phyloP scores from a whole-genome alignment of 2,888 invertebrate genomes.

The Ommatoiulus sabulosus region DNA sequence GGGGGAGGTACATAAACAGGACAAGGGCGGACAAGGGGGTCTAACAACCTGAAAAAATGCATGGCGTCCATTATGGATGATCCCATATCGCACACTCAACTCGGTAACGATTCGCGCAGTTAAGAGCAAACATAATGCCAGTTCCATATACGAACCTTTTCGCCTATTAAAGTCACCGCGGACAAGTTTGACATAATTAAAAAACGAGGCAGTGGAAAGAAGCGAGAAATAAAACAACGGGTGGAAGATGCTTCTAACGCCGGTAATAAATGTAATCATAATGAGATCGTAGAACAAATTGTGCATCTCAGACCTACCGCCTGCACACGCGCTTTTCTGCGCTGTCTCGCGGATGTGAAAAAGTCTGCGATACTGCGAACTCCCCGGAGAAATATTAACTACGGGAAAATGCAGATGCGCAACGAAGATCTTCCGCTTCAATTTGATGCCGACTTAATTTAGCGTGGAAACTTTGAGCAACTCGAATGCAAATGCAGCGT shows the following conservation, averaged over 20 bases:
- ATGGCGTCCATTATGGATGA: too few relatives aligned
- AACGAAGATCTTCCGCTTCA: conserved; percentile 34
- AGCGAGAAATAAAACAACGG: conserved; percentile 46
- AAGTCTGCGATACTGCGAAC: conserved; percentile 18
- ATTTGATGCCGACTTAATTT: conserved; percentile 34
- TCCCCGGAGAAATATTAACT: conserved; percentile 36
- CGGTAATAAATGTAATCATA: conserved; percentile 54
- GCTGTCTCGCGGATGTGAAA: conserved; percentile 26
- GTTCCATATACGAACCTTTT: conserved; percentile 7
- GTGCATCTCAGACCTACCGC: background rate
- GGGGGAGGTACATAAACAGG: too few relatives aligned
- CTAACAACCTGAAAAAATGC: too few relatives aligned
- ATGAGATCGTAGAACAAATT: conserved; percentile 45
- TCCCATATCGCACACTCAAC: background rate
- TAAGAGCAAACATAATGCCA: conserved; percentile 3
- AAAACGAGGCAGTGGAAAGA: conserved; percentile 53
- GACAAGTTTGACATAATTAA: conserved; percentile 58
- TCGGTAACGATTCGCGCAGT: background rate
- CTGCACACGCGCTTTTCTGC: background rate
- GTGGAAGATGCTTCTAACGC: conserved; percentile 31
- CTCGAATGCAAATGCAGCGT: background rate
- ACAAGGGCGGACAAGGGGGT: too few relatives aligned
- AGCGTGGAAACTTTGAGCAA: conserved; percentile 19
- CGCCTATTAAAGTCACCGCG: conserved; percentile 49
- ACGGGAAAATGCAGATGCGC: conserved; percentile 14